Conservation (phyloP, 2,888 invertebrate genomes). For the Pristionchus japonicus region DNA sequence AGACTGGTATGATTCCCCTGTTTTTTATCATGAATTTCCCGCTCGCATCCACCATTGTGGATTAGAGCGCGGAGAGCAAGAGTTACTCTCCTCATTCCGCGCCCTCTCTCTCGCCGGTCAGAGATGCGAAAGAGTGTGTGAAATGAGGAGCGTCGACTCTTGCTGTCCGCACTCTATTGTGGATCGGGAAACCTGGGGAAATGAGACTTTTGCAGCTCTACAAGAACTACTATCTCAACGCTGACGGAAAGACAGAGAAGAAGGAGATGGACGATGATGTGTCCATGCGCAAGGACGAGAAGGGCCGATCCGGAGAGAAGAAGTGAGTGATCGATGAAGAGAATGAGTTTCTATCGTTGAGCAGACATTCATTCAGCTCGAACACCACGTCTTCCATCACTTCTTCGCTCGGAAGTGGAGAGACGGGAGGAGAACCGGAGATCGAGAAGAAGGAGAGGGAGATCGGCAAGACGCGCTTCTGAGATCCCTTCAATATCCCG, state of each 20-base stretch:
- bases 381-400: conserved; percentile 30
- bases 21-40: too few species aligned
- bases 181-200: too few species aligned
- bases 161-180: too few species aligned
- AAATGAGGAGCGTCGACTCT: too few species aligned
- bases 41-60: too few species aligned
- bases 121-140: too few species aligned
- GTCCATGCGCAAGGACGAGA: neutral
- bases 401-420: neutral
- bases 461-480: neutral
- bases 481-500: neutral
- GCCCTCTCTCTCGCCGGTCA: too few species aligned
- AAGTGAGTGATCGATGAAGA: neutral
- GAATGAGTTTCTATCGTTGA: neutral
- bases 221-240: neutral
- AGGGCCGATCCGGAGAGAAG: neutral
- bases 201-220: neutral
- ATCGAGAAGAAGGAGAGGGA: neutral
- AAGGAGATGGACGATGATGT: neutral
- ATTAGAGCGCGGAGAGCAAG: too few species aligned
- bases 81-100: neutral
- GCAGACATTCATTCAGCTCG: conserved; percentile 29
- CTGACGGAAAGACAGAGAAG: neutral
- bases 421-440: neutral
- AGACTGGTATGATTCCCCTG: neutral